Percentiles rank a stretch among this genome's conserved stretches.
Conservation (phyloP, 2,113 vertebrate species). For the Odobenus rosmarus region DNA sequence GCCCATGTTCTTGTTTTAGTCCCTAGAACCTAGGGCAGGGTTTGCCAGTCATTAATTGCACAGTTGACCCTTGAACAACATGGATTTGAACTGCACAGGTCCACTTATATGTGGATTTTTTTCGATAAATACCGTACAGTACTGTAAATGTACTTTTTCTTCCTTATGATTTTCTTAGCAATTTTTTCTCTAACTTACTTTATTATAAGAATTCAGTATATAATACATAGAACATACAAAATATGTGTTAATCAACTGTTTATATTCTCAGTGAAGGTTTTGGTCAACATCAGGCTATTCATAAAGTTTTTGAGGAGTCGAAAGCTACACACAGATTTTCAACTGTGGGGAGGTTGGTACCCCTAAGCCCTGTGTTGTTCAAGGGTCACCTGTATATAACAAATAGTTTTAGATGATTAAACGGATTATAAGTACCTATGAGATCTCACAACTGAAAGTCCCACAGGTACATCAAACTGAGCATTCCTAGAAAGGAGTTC, state of each 20-base stretch:
- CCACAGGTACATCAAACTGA: background rate
- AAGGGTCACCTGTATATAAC: background rate
- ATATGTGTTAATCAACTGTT: background rate
- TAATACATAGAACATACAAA: background rate
- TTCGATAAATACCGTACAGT: background rate
- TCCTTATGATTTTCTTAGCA: background rate
- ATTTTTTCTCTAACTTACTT: background rate
- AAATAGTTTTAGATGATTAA: background rate
- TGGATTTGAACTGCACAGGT: background rate
- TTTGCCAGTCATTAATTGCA: background rate
- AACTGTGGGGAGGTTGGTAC: background rate
- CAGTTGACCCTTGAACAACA: background rate
- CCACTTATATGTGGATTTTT: background rate
- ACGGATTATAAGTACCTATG: background rate
- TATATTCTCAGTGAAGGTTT: background rate
- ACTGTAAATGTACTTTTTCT: background rate
- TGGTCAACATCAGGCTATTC: background rate
- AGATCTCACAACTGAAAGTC: background rate
- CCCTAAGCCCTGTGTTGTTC: background rate
- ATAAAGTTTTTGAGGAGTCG: background rate
- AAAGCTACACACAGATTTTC: background rate
- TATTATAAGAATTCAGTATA: background rate
- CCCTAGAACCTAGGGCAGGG: background rate
- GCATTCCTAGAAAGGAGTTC: background rate
- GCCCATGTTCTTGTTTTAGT: background rate